Percentiles rank a stretch among this genome's conserved stretches.
Conservation (phyloP, 2,113 vertebrate genomes). For the Etheostoma cragini region DNA sequence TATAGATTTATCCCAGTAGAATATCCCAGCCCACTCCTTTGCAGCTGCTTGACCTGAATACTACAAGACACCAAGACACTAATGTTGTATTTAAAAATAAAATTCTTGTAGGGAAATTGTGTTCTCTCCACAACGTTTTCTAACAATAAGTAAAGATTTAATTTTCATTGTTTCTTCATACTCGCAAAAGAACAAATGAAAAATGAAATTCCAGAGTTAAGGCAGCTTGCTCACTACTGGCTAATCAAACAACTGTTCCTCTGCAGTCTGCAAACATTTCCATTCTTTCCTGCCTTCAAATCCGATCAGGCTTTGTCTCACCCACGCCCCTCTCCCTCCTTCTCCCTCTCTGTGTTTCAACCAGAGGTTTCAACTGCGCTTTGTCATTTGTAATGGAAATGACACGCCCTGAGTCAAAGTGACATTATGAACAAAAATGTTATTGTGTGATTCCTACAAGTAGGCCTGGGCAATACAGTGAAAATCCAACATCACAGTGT, state of each 20-base stretch:
- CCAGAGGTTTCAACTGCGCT: slow-evolving; percentile 16
- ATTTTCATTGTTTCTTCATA: slow-evolving; percentile 27
- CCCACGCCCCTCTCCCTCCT: slow-evolving; percentile 17
- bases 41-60: slow-evolving; percentile 13
- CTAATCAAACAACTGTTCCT: slow-evolving; percentile 57
- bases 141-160: not conserved
- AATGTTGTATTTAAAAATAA: not conserved
- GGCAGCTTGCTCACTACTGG: slow-evolving; percentile 20
- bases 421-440: slow-evolving; percentile 74
- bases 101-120: slow-evolving; percentile 14
- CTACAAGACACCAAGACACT: not conserved
- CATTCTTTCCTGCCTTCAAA: slow-evolving; percentile 38
- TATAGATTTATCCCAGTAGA: slow-evolving; percentile 41
- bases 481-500: no score
- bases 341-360: slow-evolving; percentile 26
- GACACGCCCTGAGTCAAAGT: slow-evolving; percentile 73
- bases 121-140: not conserved
- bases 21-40: slow-evolving; percentile 1
- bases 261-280: slow-evolving; percentile 40
- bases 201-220: slow-evolving; percentile 20
- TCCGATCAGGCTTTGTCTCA: slow-evolving; percentile 37
- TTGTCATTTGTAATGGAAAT: slow-evolving; percentile 70
- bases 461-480: no score
- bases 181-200: slow-evolving; percentile 40
- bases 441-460: slow-evolving; percentile 54